Evolutionary conservation across 1,140 invertebrate genomes (phyloP).

Genomic region (Vanessa tameamea): DNA sequence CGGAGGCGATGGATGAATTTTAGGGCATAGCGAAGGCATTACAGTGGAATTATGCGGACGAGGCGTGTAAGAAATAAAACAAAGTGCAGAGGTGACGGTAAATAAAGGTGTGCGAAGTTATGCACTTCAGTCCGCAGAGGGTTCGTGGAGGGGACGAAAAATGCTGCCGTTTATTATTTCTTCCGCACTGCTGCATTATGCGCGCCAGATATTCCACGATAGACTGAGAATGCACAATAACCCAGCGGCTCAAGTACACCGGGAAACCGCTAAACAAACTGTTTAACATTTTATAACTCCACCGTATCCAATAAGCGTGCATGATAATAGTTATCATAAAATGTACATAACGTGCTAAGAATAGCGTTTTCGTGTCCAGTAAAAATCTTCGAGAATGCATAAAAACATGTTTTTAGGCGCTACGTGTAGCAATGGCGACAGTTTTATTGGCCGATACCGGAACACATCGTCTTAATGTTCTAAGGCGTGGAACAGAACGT

Average conservation of each 20-base stretch:
- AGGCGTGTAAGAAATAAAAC: conserved; percentile 74
- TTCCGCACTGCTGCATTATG: conserved; percentile 46
- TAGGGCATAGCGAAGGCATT: conserved; percentile 66
- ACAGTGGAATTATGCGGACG: conserved; percentile 72
- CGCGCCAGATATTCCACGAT: conserved; percentile 38
- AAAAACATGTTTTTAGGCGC: conserved; percentile 54
- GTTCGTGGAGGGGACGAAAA: conserved; percentile 51
- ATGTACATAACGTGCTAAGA: conserved; percentile 54
- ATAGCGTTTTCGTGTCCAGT: conserved; percentile 53
- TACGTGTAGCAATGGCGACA: conserved; percentile 60
- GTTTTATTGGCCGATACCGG: conserved; percentile 61
- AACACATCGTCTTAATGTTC: conserved; percentile 49
- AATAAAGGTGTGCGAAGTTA: conserved; percentile 65
- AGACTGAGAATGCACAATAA: conserved; percentile 43
- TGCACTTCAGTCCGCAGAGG: conserved; percentile 61
- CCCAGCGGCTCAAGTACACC: conserved; percentile 32
- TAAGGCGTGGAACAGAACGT: conserved; percentile 39
- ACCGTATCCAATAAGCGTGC: conserved; percentile 62
- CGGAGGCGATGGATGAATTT: conserved; percentile 55
- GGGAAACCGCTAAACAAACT: conserved; percentile 68
- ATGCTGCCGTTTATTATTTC: conserved; percentile 55
- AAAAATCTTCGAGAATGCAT: conserved; percentile 59
- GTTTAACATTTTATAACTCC: conserved; percentile 59
- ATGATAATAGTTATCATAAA: conserved; percentile 69
- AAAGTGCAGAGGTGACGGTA: conserved; percentile 69